These are phyloP conservation scores for Drosophila ogumai DNA, from an alignment of 1,140 invertebrate species.

Conservation along the genomic window DNA sequence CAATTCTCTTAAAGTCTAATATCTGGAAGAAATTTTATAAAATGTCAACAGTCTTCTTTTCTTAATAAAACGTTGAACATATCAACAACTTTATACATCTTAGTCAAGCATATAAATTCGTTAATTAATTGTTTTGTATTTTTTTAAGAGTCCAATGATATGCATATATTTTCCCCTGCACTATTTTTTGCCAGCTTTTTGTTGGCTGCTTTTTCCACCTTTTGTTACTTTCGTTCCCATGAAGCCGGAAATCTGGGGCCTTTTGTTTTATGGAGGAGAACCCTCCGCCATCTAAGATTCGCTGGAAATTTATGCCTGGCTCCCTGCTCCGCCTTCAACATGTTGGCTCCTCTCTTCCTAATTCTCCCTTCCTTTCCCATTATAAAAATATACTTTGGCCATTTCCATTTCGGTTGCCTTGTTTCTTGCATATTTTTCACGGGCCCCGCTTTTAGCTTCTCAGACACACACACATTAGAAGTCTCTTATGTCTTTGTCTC, in stretches of 20 bases:
- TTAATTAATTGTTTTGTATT: neutral
- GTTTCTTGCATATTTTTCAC: constrained; percentile 80
- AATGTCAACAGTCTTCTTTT: neutral
- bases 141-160: neutral
- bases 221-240: constrained; percentile 40
- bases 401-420: constrained; percentile 69
- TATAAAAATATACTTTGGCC: constrained; percentile 67
- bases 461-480: constrained; percentile 35
- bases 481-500: constrained; percentile 56
- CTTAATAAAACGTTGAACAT: neutral
- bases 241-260: constrained; percentile 46
- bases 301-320: constrained; percentile 62
- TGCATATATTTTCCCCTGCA: constrained; percentile 7
- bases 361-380: constrained; percentile 38
- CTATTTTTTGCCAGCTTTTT: constrained; percentile 22
- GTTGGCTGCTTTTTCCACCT: constrained; percentile 25
- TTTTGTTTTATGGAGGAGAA: constrained; percentile 49
- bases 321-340: neutral
- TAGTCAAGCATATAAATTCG: neutral
- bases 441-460: constrained; percentile 21
- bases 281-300: constrained; percentile 44
- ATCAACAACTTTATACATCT: neutral
- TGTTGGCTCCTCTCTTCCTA: constrained; percentile 3
- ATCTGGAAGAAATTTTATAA: neutral
- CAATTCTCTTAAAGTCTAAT: neutral